Base-by-base conservation (phyloP, 2,888 invertebrate genomes). In the Muscina levida region DNA sequence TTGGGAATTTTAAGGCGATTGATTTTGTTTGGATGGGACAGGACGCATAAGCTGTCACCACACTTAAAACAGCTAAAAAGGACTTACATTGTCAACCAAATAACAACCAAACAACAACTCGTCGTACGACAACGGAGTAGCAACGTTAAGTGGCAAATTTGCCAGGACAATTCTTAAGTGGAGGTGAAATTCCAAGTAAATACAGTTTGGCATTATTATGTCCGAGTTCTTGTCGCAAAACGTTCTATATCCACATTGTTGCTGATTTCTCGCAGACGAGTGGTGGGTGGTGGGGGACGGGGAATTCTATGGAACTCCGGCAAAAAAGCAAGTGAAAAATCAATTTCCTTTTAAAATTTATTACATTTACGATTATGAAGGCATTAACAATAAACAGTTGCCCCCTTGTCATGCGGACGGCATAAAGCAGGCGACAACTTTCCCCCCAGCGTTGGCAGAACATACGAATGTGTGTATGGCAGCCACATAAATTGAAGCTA, bases 311-410 rank as follows among this genome's bases (percentile, higher is more conserved):
- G 17, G 11, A 57, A 46, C 37, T 17, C 13, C 46, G 37, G 2
- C 44, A 42, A 57, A 15, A 11, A 5, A 53, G 62, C 51, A 62
- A 79, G 77, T 81, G 72, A 79, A 79, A 80, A 79, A 79, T 80
- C 83, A 83, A 82, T 83, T 82, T 80, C 77, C 76, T 82, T 80
- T 76, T 77, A 46, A 67, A 70, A 77, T 72, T 80, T 72, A 79
- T 83, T 59, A 62, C 73, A 42, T 62, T 76, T 76, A 75, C 68
- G 62, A 70, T 72, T 72, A 72, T 76, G 68, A 72, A 56, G 56
- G 65, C 65, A 72, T 59, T 77, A 71, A 71, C 66, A 74, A 39
- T 74, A 79, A 76, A 56, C 67, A 51, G 66, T 48, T 70, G 26
- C 46, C 51, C 74, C 39, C 71, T 8, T 5, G 31, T 3, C 31